A percentile compares a stretch with the other conserved stretches of the same genome.
These are phyloP conservation scores for Tachysurus fulvidraco DNA, from an alignment of 2,113 vertebrate species.

Conservation along the genomic window DNA sequence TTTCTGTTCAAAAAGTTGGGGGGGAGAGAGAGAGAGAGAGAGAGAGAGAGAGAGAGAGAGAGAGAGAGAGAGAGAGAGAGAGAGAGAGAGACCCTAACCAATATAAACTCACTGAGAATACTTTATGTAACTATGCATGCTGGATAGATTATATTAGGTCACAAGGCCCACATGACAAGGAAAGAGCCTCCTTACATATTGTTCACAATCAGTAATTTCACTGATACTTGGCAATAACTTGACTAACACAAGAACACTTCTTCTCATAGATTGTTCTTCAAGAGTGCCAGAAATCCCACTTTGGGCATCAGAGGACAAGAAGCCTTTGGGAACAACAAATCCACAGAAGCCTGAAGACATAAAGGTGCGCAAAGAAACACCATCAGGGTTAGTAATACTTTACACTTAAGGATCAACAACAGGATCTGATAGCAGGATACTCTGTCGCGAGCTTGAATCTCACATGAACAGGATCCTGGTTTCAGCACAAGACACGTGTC, in stretches of 20 bases:
- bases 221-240: neutral
- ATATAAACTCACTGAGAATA: neutral
- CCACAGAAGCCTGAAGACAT: neutral
- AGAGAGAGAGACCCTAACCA: too few relatives aligned
- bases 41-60: too few relatives aligned
- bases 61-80: too few relatives aligned
- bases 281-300: too few relatives aligned
- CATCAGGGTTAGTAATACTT: too few relatives aligned
- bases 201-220: neutral
- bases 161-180: neutral
- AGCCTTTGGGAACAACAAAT: neutral
- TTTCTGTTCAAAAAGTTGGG: neutral
- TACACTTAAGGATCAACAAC: too few relatives aligned
- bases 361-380: neutral
- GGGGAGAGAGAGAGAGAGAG: too few relatives aligned
- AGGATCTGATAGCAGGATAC: too few relatives aligned
- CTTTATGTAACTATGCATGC: neutral
- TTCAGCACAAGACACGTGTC: too few relatives aligned
- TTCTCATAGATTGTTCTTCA: neutral
- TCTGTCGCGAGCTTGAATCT: too few relatives aligned
- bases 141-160: neutral
- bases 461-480: too few relatives aligned
- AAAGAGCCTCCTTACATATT: neutral
- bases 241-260: neutral
- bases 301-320: neutral